A percentile compares a stretch with the other conserved stretches of the same genome.
Conservation (phyloP, 2,797 vertebrate genomes). For the Nannoperca australis region DNA sequence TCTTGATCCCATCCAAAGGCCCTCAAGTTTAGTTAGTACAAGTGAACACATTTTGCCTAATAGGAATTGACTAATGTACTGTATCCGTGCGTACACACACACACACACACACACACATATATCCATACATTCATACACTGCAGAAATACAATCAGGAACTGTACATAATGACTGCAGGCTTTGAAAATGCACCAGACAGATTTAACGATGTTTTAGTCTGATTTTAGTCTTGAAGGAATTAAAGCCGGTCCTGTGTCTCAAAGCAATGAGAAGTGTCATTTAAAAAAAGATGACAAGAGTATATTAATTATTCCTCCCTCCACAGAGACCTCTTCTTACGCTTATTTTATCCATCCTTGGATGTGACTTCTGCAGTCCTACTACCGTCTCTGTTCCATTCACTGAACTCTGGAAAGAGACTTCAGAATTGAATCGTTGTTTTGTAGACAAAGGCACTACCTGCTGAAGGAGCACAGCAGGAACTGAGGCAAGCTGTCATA, state of each 20-base stretch:
- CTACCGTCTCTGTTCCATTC: conserved; percentile 47
- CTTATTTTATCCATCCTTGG: conserved; percentile 44
- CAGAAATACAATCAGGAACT: conserved; percentile 65
- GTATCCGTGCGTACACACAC: conserved; percentile 32
- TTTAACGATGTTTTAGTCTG: conserved; percentile 39
- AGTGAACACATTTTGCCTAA: conserved; percentile 58
- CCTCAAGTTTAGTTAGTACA: conserved; percentile 77
- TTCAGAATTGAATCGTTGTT: conserved; percentile 54
- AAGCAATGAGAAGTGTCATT: conserved; percentile 35
- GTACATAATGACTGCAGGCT: conserved; percentile 49
- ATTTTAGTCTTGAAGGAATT: conserved; percentile 50
- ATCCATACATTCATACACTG: conserved; percentile 64
- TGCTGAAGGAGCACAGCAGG: conserved; percentile 59
- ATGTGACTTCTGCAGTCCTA: conserved; percentile 36
- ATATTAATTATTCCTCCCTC: conserved; percentile 57
- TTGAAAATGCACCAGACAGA: conserved; percentile 42
- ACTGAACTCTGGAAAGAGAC: conserved; percentile 45
- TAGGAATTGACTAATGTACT: conserved; percentile 51
- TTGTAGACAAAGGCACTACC: conserved; percentile 81
- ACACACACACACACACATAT: conserved; percentile 37
- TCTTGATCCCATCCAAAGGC: conserved; percentile 87
- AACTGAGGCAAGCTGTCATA: conserved; percentile 31
- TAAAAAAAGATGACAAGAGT: conserved; percentile 29
- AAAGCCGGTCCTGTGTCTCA: conserved; percentile 50
- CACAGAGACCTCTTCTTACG: conserved; percentile 44